Base-by-base conservation (phyloP, 2,113 vertebrate species). In the Delphinus delphis region DNA sequence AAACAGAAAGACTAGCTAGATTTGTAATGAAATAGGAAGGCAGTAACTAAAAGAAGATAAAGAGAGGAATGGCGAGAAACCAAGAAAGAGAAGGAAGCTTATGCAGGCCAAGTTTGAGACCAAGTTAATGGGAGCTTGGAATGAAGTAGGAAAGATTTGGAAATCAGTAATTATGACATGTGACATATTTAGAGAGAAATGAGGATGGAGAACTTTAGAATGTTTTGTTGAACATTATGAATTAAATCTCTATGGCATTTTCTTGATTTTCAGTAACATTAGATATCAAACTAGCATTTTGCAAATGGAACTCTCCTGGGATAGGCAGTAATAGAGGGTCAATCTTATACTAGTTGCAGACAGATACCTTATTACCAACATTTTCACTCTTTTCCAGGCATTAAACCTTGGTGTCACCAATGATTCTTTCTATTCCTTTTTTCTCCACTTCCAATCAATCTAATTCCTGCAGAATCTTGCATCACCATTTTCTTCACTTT, bases 241-340 rank as follows among this genome's bases (percentile, higher is more conserved):
- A 85, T 89, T 31, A 18, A 93, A 65, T 87, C 58, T 88, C 74
- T 17, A 36, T 67, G 79, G 33, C 31, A 36, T 79, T 88, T 95
- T 93, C 85, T 85, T 80, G 8, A 38, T 94, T 95, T 96, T 92
- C 44, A 55, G 9, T 96, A 93, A 65, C 15, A 25, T 5, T 81
- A 68, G 71, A 85, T 92, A 25, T 55, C 71, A 91, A 68, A 58
- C 28, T 63, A 76, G 80, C 82, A 33, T 62, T 95, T 88, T 83
- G 44, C 55, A 73, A 77, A 70, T 89, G 31, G 55, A 87, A n/a
- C 47, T 81, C 76, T 79, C 44, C 25, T 58, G 36, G 77, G 20
- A 84, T 70, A 50, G 14, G 17, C 53, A 60, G 7, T 65, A 21
- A 67, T 28, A 31, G n/a, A 50, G n/a, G 38, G 31, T 14, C 82